Conservation (phyloP, 2,888 invertebrate species). For the Drosophila lacicola region DNA sequence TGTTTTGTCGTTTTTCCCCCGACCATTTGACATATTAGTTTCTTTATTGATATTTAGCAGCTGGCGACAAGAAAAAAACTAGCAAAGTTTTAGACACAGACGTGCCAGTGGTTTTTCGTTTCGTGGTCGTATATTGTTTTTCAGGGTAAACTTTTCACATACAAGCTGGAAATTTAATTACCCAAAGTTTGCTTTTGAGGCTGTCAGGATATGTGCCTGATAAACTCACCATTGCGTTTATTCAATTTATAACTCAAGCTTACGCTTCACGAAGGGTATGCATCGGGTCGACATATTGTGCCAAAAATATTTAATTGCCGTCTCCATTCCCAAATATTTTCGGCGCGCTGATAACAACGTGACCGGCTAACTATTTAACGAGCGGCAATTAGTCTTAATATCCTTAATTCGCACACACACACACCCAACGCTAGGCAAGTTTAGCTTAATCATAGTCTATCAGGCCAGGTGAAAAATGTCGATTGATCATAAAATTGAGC, state of each 20-base stretch:
- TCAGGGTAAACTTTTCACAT: constrained; percentile 55
- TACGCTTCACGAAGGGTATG: constrained; percentile 8
- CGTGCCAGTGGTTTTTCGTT: constrained; percentile 26
- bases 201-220: constrained; percentile 28
- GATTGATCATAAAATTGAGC: constrained; percentile 19
- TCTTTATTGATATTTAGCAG: constrained; percentile 80
- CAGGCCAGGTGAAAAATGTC: constrained; percentile 37
- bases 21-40: constrained; percentile 77
- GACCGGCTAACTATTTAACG: constrained; percentile 49
- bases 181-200: constrained; percentile 43
- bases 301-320: constrained; percentile 46
- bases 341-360: constrained; percentile 42
- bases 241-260: constrained; percentile 34
- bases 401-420: constrained; percentile 16
- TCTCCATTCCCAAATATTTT: constrained; percentile 44
- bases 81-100: constrained; percentile 54
- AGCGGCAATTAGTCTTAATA: constrained; percentile 62
- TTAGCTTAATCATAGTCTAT: constrained; percentile 33
- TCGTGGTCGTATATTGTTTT: constrained; percentile 45
- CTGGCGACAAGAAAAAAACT: constrained; percentile 51
- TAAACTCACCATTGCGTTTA: constrained; percentile 5
- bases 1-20: neutral
- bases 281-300: constrained; percentile 4
- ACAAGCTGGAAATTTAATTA: constrained; percentile 72
- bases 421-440: neutral